Base-by-base conservation (phyloP, 2,797 vertebrate species). In the Hyperoplus lanceolatus region DNA sequence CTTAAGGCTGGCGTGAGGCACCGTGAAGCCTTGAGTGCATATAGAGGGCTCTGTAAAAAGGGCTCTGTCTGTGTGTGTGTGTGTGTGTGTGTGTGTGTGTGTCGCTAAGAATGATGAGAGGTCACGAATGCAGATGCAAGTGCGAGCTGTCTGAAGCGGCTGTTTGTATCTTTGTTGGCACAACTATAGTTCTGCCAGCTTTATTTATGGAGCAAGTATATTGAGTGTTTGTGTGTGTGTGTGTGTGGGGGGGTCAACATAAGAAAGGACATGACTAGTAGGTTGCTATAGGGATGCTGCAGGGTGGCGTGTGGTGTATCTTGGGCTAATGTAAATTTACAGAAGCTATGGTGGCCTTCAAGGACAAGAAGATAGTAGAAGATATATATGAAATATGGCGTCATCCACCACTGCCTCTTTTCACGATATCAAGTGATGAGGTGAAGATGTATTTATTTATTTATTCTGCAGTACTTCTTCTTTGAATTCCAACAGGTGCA, bases 111-210 rank as follows among this genome's bases (percentile, higher is more conserved):
- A 51, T 90, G 87, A 88, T 45, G 75, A 86, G 79, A 79, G 65
- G 77, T 82, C 86, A 90, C 84, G 87, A 89, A 90, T 89, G 85
- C 79, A 81, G 83, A 90, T 64, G 74, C 67, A n/a, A 82, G 83
- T 15, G 57, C n/a, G 38, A 73, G 78, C 74, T 82, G 75, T 90
- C 81, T 81, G 57, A 42, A 75, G 58, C 13, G 66, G 74, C 75
- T 81, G 82, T 92, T 93, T 90, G 85, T 93, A 69, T 90, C 79
- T 84, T 80, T 90, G 67, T 89, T 87, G 80, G 82, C 58, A 21
- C 80, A 61, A 18, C 51, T 82, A 72, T 86, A 63, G 73, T 79
- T 84, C 71, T 86, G 82, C 67, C 70, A 80, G 78, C 75, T 78
- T 66, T 88, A 73, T 78, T 84, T 69, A 29, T 29, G 77, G 80